These are phyloP conservation scores for Cassiopea xamachana DNA, from an alignment of 30 jellyfish, hydroid and myxozoan genomes.

Conservation along the genomic window DNA sequence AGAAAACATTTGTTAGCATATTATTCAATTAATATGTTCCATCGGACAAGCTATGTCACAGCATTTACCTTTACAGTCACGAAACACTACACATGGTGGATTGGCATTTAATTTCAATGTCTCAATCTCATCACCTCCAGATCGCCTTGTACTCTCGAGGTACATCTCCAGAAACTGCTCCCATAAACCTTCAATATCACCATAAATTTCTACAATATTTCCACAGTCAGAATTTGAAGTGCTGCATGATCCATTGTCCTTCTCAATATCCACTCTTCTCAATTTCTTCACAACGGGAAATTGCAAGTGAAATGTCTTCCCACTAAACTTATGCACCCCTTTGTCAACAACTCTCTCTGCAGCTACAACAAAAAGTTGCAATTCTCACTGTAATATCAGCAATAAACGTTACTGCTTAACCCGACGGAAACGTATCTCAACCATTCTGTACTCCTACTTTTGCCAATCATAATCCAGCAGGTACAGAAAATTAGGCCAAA, in stretches of 20 bases:
- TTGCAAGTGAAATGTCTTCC: neutral
- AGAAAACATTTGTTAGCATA: no score
- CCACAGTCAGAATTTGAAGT: neutral
- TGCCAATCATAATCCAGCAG: no score
- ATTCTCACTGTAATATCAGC: neutral
- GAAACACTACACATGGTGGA: neutral
- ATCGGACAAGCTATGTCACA: no score
- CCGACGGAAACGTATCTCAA: no score
- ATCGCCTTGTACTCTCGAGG: neutral
- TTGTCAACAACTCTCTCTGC: neutral
- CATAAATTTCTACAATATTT: conserved; percentile 8
- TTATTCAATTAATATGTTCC: no score
- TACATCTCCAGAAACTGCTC: neutral
- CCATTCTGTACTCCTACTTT: no score
- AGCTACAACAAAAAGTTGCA: neutral
- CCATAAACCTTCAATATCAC: neutral
- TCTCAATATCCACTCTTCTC: neutral
- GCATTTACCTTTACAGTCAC: neutral
- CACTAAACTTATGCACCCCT: neutral
- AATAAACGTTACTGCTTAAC: no score
- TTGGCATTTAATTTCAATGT: neutral
- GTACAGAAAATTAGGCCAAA: no score
- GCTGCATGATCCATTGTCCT: neutral
- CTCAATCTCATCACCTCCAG: conserved; percentile 15
- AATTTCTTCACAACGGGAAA: neutral